Evolutionary conservation across 2,113 vertebrate species (phyloP), one percentile per base, ranked within the genome.

Genomic region (Electrona antarctica): DNA sequence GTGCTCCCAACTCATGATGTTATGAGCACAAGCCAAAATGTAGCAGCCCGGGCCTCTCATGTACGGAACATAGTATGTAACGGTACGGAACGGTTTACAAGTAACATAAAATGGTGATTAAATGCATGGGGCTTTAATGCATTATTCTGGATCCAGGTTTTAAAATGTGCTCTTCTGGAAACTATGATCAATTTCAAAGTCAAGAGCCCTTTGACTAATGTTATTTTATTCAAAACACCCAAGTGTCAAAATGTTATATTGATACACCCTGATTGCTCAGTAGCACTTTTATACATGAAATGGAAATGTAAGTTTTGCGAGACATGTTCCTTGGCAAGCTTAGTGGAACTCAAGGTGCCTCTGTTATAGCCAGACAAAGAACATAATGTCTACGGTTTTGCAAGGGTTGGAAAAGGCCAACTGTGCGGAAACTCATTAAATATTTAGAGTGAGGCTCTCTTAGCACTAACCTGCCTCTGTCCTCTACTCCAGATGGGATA

Each of bases 391-490:
- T 83, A 83, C 88, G 89, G 89, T 89, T 90, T 88, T 89, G 80
- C 81, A 86, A 78, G 59, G 81, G 76, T 71, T 91, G 76, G 74
- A 84, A 89, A 85, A 87, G 88, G 87, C 90, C 89, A 88, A 88
- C 85, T 76, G 80, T 89, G 89, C 87, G 84, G 88, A 93, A 91
- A 84, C 83, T 85, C 80, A 92, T 94, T 83, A 93, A 94, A 91
- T 91, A 94, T 94, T 94, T 91, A 93, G 89, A 78, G 83, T 56
- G 74, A 85, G 83, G 84, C 87, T 88, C 80, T 84, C 84, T 86
- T 77, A 69, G 84, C 74, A 58, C 82, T 79, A 90, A 88, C 86
- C 88, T 87, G 77, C 79, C 76, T 88, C 84, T 55, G 85, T 85
- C 82, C 82, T 89, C 81, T 80, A 76, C 90, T 89, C 82, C 88